A percentile compares a stretch with the other conserved stretches of the same genome.
These are phyloP conservation scores for Coelopa frigida DNA, from an alignment of 1,140 invertebrate species.

Conservation along the genomic window DNA sequence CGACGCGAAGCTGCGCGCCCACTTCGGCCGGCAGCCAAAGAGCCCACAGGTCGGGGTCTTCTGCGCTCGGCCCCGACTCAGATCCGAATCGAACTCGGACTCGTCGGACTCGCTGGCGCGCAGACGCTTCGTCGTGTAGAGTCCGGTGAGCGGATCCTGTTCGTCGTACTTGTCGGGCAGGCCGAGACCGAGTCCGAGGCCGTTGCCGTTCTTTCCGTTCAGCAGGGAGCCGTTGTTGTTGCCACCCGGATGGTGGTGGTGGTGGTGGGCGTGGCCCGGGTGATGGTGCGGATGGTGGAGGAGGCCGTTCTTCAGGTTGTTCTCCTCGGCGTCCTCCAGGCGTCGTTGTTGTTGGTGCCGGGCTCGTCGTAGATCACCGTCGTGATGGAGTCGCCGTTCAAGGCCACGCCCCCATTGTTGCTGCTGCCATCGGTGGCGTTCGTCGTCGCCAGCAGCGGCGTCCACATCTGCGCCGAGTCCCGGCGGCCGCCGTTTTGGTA, in stretches of 20 bases:
- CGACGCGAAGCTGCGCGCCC: constrained; percentile 73
- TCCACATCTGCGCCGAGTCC: constrained; percentile 38
- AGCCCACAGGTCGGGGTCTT: constrained; percentile 57
- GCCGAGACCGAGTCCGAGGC: constrained; percentile 24
- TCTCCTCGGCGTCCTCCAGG: constrained; percentile 38
- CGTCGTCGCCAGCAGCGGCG: constrained; percentile 31
- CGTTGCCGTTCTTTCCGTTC: constrained; percentile 28
- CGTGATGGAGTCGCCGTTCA: constrained; percentile 4
- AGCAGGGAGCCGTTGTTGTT: constrained; percentile 35
- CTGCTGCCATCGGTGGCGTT: constrained; percentile 16
- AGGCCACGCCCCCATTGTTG: constrained; percentile 5
- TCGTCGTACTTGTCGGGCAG: constrained; percentile 37
- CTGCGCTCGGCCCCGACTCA: constrained; percentile 43
- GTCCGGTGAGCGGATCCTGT: constrained; percentile 35
- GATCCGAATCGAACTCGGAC: constrained; percentile 33
- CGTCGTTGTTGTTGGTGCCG: constrained; percentile 38
- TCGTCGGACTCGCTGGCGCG: constrained; percentile 31
- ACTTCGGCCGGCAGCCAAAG: constrained; percentile 59
- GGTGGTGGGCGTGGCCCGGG: too few species aligned
- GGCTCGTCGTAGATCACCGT: constrained; percentile 30
- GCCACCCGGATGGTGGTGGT: constrained; percentile 2
- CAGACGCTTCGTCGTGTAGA: constrained; percentile 22
- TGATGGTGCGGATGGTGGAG: constrained; percentile 5
- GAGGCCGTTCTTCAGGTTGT: constrained; percentile 34
- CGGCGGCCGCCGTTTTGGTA: constrained; percentile 22